phyloP scores from a whole-genome alignment of 2,888 invertebrate species.

The Nymphalis urticae region DNA sequence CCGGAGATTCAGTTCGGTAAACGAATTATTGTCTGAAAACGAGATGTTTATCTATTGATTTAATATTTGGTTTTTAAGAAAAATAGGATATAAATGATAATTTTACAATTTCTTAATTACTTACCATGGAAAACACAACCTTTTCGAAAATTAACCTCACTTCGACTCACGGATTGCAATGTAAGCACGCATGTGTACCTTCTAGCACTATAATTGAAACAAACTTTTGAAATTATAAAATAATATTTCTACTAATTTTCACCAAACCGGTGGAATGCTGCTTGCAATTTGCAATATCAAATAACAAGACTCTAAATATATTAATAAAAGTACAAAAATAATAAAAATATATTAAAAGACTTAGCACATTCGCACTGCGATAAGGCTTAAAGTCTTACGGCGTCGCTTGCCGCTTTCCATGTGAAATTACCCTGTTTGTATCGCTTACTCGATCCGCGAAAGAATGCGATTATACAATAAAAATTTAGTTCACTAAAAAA shows the following conservation, averaged over 20 bases:
- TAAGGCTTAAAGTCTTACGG: conserved; percentile 65
- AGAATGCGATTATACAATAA: conserved; percentile 44
- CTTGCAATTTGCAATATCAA: conserved; percentile 69
- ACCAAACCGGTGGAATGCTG: conserved; percentile 71
- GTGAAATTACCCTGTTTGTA: conserved; percentile 59
- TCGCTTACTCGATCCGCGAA: conserved; percentile 63
- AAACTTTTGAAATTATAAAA: conserved; percentile 34
- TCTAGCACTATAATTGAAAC: conserved; percentile 58
- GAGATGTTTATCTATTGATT: background rate
- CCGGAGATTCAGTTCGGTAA: too few relatives aligned
- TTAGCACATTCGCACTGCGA: conserved; percentile 71
- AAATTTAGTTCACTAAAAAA: too few relatives aligned
- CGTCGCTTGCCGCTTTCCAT: conserved; percentile 77
- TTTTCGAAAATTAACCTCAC: conserved; percentile 67
- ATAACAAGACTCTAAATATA: conserved; percentile 21
- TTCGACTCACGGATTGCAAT: conserved; percentile 70
- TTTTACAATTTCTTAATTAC: background rate
- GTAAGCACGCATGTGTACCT: conserved; percentile 77
- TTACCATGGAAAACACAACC: conserved; percentile 42
- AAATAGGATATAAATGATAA: background rate
- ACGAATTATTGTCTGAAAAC: too few relatives aligned
- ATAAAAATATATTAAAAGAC: conserved; percentile 41
- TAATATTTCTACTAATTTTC: conserved; percentile 66
- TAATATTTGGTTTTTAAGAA: background rate
- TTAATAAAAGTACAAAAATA: conserved; percentile 17